A percentile compares a stretch with the other conserved stretches of the same genome.
Conservation (phyloP, 1,140 invertebrate species). For the Ephestia elutella region DNA sequence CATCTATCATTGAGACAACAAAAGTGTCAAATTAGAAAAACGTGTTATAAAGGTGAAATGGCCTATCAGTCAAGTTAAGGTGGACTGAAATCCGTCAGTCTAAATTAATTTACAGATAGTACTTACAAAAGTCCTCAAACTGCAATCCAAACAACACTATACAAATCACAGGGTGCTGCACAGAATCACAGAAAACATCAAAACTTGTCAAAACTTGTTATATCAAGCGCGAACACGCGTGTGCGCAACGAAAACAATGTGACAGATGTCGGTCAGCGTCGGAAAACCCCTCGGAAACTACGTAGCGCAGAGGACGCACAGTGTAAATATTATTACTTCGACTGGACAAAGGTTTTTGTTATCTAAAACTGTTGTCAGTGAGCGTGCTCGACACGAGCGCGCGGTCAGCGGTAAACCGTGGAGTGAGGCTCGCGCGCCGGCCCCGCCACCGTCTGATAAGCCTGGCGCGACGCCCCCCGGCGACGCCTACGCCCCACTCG, state of each 20-base stretch:
- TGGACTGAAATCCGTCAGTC: too few relatives aligned
- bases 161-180: slow-evolving; percentile 44
- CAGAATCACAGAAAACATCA: slow-evolving; percentile 27
- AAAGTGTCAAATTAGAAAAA: too few relatives aligned
- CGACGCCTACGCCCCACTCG: slow-evolving; percentile 70
- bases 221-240: slow-evolving; percentile 50
- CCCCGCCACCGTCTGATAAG: slow-evolving; percentile 70
- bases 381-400: slow-evolving; percentile 53
- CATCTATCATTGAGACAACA: too few relatives aligned
- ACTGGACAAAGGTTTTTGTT: slow-evolving; percentile 72
- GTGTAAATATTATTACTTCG: slow-evolving; percentile 67
- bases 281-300: slow-evolving; percentile 67
- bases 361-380: slow-evolving; percentile 63
- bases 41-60: too few relatives aligned
- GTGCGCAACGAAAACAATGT: slow-evolving; percentile 62
- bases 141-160: slow-evolving; percentile 54
- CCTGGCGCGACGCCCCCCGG: slow-evolving; percentile 70
- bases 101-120: neutral
- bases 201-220: slow-evolving; percentile 64
- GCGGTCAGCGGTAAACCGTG: slow-evolving; percentile 60
- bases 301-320: slow-evolving; percentile 41
- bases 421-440: slow-evolving; percentile 69
- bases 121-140: slow-evolving; percentile 54
- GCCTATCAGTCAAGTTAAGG: too few relatives aligned
- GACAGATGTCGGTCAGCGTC: slow-evolving; percentile 58